A percentile compares a stretch with the other conserved stretches of the same genome.
These are phyloP conservation scores for Anas platyrhynchos DNA, from an alignment of 2,113 vertebrate genomes.

Conservation along the genomic window DNA sequence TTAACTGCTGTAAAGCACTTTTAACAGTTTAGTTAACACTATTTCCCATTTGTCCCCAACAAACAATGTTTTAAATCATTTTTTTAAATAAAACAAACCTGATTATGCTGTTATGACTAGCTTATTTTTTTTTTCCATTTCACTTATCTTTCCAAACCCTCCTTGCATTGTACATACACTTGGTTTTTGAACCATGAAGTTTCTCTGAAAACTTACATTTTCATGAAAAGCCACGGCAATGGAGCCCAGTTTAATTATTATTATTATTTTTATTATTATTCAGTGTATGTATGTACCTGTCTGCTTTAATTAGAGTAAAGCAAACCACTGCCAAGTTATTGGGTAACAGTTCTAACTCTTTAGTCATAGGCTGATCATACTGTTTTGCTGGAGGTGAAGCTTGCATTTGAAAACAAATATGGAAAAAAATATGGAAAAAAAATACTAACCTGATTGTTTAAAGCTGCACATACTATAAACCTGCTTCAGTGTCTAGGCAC, in stretches of 20 bases:
- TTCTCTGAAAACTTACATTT: background rate
- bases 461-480: background rate
- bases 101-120: background rate
- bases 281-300: too few relatives aligned
- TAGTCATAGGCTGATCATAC: rapidly evolving
- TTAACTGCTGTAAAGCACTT: constrained; percentile 37
- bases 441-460: background rate
- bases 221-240: rapidly evolving
- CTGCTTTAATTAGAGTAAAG: background rate
- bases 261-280: background rate
- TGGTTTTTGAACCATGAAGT: background rate
- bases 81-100: background rate
- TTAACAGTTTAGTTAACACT: background rate
- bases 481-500: rapidly evolving
- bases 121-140: background rate
- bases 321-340: rapidly evolving
- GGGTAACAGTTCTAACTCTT: rapidly evolving
- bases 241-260: background rate
- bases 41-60: background rate
- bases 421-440: background rate
- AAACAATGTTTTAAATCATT: background rate
- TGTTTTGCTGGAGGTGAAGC: background rate
- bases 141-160: background rate
- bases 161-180: rapidly evolving
- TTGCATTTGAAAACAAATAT: background rate